Conservation (phyloP, 2,888 invertebrate genomes). For the Megamerina dolium region DNA sequence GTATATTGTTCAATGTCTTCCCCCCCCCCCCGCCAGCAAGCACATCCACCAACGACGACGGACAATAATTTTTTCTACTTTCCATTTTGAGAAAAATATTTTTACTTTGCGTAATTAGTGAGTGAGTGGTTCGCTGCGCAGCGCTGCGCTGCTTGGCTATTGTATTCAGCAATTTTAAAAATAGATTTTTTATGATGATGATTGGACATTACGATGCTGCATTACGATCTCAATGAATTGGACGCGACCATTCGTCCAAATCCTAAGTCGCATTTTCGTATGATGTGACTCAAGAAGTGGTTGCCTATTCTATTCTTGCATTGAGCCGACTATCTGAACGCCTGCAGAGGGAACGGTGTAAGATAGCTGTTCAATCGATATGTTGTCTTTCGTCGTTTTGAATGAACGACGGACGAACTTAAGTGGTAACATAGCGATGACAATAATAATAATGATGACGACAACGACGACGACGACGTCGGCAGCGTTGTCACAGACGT, state of each 20-base stretch:
- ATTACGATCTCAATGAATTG: too few relatives aligned
- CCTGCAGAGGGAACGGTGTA: too few relatives aligned
- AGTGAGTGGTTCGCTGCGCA: conserved; percentile 24
- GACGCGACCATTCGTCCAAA: too few relatives aligned
- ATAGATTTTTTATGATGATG: conserved; percentile 36
- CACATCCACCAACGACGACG: too few relatives aligned
- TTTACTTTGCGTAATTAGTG: conserved; percentile 45
- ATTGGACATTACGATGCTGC: conserved; percentile 33
- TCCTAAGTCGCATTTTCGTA: too few relatives aligned
- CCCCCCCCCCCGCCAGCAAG: too few relatives aligned
- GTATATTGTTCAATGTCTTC: too few relatives aligned
- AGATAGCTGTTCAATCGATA: too few relatives aligned
- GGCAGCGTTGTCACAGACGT: neutral
- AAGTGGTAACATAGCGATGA: neutral
- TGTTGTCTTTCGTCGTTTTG: neutral
- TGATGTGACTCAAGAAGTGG: too few relatives aligned
- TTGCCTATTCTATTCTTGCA: too few relatives aligned
- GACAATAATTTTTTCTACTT: conserved; percentile 33
- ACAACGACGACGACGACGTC: neutral
- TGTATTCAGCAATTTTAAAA: conserved; percentile 38
- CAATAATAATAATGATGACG: neutral
- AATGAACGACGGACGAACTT: neutral
- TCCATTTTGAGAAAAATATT: conserved; percentile 38
- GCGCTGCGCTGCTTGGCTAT: conserved; percentile 21
- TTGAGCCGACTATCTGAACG: too few relatives aligned